Evolutionary conservation across 2,113 vertebrate genomes (phyloP).

Genomic region (Fulmarus glacialis): DNA sequence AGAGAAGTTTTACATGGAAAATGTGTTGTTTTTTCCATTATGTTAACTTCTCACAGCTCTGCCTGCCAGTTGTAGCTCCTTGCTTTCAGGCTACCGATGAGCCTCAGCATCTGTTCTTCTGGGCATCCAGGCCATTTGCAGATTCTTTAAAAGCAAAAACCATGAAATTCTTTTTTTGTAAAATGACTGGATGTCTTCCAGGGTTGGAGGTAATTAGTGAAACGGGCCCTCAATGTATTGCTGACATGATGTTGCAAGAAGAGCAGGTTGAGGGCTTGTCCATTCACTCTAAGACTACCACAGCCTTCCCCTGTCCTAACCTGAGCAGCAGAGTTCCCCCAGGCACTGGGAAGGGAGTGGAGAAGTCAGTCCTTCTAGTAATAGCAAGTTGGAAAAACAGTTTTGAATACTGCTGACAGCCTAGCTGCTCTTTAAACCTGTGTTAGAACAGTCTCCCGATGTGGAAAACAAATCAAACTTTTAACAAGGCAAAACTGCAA

Average conservation of each 20-base stretch:
- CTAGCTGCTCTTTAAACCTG: not conserved
- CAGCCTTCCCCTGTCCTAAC: not conserved
- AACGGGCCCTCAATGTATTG: not conserved
- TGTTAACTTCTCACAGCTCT: not conserved
- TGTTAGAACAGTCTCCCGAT: not conserved
- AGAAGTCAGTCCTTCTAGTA: not conserved
- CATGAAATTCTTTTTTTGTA: not conserved
- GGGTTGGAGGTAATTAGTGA: not conserved
- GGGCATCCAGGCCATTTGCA: not conserved
- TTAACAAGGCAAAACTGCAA: constrained; percentile 7
- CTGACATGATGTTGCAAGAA: not conserved
- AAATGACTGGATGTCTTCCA: not conserved
- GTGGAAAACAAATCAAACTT: constrained; percentile 21
- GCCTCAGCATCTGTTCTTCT: constrained; percentile 24
- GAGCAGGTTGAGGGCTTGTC: not conserved
- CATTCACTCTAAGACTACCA: not conserved
- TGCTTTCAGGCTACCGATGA: constrained; percentile 42
- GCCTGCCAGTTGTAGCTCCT: constrained; percentile 8
- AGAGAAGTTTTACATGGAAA: constrained; percentile 34
- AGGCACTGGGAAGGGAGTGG: not conserved
- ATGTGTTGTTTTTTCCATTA: constrained; percentile 38
- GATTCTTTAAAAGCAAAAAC: constrained; percentile 19
- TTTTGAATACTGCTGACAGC: not conserved
- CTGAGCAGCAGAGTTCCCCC: not conserved
- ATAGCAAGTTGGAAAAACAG: not conserved